Evolutionary conservation across 2,113 vertebrate genomes (phyloP).

Genomic region (Isichthys henryi): DNA sequence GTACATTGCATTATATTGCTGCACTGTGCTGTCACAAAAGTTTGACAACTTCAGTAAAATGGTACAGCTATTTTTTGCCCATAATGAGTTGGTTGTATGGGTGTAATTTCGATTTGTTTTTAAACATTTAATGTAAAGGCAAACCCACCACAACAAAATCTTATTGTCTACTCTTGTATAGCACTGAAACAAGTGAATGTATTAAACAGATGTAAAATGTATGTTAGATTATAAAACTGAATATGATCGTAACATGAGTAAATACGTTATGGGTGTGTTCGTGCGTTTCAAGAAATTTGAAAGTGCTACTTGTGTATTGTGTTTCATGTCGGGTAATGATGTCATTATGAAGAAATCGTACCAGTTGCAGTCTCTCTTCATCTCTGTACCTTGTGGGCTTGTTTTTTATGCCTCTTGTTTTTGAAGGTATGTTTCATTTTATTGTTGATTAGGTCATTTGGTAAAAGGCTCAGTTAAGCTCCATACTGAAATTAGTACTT

Average conservation of each 20-base stretch:
- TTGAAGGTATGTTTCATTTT: neutral
- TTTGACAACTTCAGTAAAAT: neutral
- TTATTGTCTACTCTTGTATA: neutral
- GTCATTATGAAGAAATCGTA: neutral
- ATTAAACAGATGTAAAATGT: neutral
- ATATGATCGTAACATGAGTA: neutral
- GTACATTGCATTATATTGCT: neutral
- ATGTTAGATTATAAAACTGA: neutral
- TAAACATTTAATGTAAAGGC: neutral
- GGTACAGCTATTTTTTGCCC: neutral
- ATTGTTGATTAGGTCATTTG: neutral
- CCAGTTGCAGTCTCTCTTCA: neutral
- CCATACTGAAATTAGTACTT: neutral
- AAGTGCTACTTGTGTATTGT: neutral
- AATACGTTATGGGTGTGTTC: neutral
- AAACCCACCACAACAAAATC: neutral
- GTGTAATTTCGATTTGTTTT: neutral
- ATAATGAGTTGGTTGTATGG: neutral
- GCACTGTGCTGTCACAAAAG: neutral
- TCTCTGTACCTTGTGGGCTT: neutral
- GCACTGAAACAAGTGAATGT: neutral
- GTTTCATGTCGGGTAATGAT: neutral
- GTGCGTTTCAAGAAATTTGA: neutral
- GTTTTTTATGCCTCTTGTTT: neutral
- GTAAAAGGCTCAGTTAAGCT: neutral